These are phyloP conservation scores for Onchidella celtica DNA, from an alignment of 2,888 invertebrate species.

Conservation along the genomic window DNA sequence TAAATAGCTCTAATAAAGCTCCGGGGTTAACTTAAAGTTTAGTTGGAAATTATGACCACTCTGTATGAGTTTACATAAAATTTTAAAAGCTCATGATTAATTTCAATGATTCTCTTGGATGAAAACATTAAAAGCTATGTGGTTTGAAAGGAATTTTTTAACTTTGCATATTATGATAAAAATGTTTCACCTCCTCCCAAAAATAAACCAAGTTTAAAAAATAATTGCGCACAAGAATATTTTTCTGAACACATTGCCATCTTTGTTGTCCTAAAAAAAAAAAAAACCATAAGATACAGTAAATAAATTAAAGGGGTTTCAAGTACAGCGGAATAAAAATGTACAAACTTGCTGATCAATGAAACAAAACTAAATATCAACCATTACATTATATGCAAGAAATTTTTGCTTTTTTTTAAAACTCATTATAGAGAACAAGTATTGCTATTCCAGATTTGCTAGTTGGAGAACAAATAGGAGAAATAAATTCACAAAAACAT, in stretches of 20 bases:
- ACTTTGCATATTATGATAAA: too few relatives aligned
- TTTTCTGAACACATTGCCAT: neutral
- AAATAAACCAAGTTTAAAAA: too few relatives aligned
- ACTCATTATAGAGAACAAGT: conserved; percentile 10
- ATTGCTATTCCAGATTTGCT: conserved; percentile 37
- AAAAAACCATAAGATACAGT: too few relatives aligned
- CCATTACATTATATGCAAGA: neutral
- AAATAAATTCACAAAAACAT: conserved; percentile 20
- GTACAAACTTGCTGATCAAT: neutral
- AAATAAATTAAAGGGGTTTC: neutral
- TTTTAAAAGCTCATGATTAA: too few relatives aligned
- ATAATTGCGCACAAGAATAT: neutral
- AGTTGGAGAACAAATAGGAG: conserved; percentile 29
- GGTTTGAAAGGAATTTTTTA: too few relatives aligned
- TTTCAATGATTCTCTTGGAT: too few relatives aligned
- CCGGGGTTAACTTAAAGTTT: too few relatives aligned
- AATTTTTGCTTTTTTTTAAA: conserved; percentile 4
- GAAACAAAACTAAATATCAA: neutral
- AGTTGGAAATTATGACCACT: too few relatives aligned
- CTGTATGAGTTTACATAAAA: too few relatives aligned
- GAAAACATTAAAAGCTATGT: too few relatives aligned
- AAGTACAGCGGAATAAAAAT: neutral
- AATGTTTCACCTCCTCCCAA: too few relatives aligned
- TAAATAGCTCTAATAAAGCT: too few relatives aligned
- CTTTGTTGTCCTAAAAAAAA: neutral